These are phyloP conservation scores for Mesorhabditis belari DNA, from an alignment of 2,888 invertebrate genomes.

Conservation along the genomic window DNA sequence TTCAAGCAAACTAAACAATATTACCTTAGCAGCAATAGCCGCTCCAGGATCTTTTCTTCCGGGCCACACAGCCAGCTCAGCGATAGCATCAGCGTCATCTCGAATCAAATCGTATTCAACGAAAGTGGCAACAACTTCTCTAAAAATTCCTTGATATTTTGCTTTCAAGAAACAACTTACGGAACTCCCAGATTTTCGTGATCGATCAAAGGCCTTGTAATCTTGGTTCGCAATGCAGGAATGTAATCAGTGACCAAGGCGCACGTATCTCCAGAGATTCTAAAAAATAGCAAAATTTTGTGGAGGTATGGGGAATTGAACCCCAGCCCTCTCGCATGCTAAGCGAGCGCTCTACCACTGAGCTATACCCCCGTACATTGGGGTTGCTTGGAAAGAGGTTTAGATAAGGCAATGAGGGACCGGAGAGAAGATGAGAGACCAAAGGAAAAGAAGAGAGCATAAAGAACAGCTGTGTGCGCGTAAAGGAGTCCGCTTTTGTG, in stretches of 20 bases:
- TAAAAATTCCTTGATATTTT: slow-evolving; percentile 6
- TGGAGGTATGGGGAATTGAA: background rate
- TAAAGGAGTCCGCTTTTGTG: too few species aligned
- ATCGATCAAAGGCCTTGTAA: slow-evolving; percentile 71
- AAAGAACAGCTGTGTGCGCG: too few species aligned
- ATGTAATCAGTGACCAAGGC: slow-evolving; percentile 68
- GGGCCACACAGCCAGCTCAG: slow-evolving; percentile 76
- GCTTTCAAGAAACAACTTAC: slow-evolving; percentile 16
- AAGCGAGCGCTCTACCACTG: background rate
- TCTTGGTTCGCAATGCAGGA: slow-evolving; percentile 68
- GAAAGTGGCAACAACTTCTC: slow-evolving; percentile 67
- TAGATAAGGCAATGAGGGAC: too few species aligned
- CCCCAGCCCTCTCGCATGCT: background rate
- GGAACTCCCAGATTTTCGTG: slow-evolving; percentile 51
- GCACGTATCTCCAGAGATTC: slow-evolving; percentile 32
- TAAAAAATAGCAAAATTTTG: slow-evolving; percentile 17
- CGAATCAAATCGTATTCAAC: slow-evolving; percentile 76
- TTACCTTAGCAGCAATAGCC: slow-evolving; percentile 60
- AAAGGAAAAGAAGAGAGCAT: background rate
- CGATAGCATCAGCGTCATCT: slow-evolving; percentile 82
- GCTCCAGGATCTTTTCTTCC: slow-evolving; percentile 65
- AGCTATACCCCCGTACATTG: too few species aligned
- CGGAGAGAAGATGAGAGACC: background rate
- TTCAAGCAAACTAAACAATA: background rate
- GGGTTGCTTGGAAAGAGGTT: too few species aligned